Conservation (phyloP, 2,888 invertebrate species). For the Chloroclysta siterata region DNA sequence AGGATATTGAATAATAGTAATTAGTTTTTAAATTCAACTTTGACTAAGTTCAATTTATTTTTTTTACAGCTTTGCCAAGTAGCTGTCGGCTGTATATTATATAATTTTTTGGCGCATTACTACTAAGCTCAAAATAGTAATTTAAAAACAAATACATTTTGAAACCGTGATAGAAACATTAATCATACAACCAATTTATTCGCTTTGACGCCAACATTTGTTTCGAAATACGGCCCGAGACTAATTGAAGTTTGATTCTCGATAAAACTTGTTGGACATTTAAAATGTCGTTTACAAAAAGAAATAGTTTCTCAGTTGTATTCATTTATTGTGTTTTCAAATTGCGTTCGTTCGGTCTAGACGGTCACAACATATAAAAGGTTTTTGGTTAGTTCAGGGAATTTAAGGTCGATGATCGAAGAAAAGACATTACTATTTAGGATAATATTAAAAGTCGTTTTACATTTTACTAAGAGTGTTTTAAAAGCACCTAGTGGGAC, state of each 20-base stretch:
- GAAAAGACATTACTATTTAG: neutral
- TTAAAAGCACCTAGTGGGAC: no score
- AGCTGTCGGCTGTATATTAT: no score
- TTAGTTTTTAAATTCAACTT: no score
- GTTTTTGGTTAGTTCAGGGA: slow-evolving; percentile 20
- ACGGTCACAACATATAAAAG: slow-evolving; percentile 14
- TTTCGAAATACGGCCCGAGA: slow-evolving; percentile 17
- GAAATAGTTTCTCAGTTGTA: slow-evolving; percentile 38
- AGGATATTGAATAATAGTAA: no score
- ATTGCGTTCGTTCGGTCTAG: slow-evolving; percentile 23
- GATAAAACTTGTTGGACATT: slow-evolving; percentile 51
- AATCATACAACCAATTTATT: slow-evolving; percentile 4
- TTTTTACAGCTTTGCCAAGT: no score
- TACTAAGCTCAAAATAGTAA: no score
- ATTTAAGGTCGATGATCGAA: slow-evolving; percentile 4
- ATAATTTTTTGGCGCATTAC: neutral
- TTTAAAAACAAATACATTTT: neutral
- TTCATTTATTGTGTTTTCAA: slow-evolving; percentile 40
- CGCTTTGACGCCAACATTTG: slow-evolving; percentile 3
- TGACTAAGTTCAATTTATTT: no score
- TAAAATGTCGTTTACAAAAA: slow-evolving; percentile 49
- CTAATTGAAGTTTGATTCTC: slow-evolving; percentile 47
- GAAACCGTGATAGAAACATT: neutral
- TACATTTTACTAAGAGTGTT: no score
- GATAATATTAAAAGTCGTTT: no score